Base-by-base conservation (phyloP, 2,888 invertebrate species). In the Poecilus cupreus region DNA sequence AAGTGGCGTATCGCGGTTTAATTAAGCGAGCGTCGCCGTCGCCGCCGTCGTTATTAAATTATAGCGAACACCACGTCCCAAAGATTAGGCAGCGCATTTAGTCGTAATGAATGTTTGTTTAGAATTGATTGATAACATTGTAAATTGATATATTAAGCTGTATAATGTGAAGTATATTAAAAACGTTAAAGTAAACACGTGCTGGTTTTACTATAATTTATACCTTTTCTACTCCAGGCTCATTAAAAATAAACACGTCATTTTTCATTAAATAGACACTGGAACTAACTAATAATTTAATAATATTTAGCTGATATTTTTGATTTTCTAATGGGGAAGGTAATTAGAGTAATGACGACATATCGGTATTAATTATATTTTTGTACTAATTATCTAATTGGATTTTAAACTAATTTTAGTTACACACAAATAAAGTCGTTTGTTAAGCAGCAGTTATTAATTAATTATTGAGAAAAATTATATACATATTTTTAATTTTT, bases 81-180 rank as follows among this genome's bases (percentile, higher is more conserved):
- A 76, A 78, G 60, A 80, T 80, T 72, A 79, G 22, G 13, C 20
- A 37, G 46, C 68, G 51, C 43, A 82, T 83, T 82, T 83, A 82
- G 82, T 51, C n/a, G 37, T 76, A 82, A 82, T 83, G 43, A 83
- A 79, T 84, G 83, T 83, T 83, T 83, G 82, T 82, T 77, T 84
- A 83, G 83, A 82, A 83, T 81, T 83, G 82, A 84, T 83, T 83
- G 82, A 84, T 83, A 82, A 81, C 75, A 75, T 75, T 72, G 75
- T 81, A 81, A 81, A 81, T 57, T 81, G 64, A 79, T 81, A 74
- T 60, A 81, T 81, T 81, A 81, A 81, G 80, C 80, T 80, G 57
- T 80, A 70, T 68, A 64, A 76, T 68, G 70, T 80, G 43, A 79
- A 32, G 32, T 70, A 79, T 79, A 80, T 70, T 80, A 80, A 74